Percentiles rank a stretch among this genome's conserved stretches.
phyloP scores from a whole-genome alignment of 2,797 vertebrate species.

The Remorina albescens region DNA sequence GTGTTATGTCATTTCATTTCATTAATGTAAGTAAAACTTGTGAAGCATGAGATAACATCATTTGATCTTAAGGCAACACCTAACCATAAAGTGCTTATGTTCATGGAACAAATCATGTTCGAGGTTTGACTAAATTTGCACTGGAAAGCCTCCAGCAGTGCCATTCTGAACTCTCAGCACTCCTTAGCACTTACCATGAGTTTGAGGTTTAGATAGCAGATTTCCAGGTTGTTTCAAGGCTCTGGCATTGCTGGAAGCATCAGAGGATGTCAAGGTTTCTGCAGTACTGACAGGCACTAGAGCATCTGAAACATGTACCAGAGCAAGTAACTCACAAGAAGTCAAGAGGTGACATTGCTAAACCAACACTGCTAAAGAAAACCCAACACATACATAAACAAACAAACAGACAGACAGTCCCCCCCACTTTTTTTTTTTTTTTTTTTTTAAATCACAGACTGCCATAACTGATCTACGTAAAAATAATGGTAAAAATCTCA shows the following conservation, averaged over 20 bases:
- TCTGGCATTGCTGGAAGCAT: slow-evolving; percentile 21
- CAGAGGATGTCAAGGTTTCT: slow-evolving; percentile 14
- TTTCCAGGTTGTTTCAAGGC: slow-evolving; percentile 34
- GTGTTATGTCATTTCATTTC: too few relatives aligned
- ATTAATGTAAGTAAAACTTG: too few relatives aligned
- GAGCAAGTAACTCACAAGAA: not conserved
- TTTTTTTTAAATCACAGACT: too few relatives aligned
- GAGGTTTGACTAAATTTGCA: not conserved
- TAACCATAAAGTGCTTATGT: too few relatives aligned
- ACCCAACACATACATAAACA: too few relatives aligned
- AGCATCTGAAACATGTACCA: slow-evolving; percentile 34
- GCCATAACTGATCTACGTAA: not conserved
- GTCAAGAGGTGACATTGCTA: not conserved
- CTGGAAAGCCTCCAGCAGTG: not conserved
- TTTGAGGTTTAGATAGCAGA: slow-evolving; percentile 26
- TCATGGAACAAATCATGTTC: not conserved
- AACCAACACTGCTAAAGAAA: too few relatives aligned
- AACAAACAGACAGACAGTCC: too few relatives aligned
- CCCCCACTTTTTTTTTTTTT: too few relatives aligned
- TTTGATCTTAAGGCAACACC: too few relatives aligned
- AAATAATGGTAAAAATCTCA: not conserved
- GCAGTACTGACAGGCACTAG: slow-evolving; percentile 20
- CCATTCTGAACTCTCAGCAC: not conserved
- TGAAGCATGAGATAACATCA: too few relatives aligned
- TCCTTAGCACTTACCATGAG: slow-evolving; percentile 41